Conservation (phyloP, 2,888 invertebrate species). For the Sarcophaga caerulescens region DNA sequence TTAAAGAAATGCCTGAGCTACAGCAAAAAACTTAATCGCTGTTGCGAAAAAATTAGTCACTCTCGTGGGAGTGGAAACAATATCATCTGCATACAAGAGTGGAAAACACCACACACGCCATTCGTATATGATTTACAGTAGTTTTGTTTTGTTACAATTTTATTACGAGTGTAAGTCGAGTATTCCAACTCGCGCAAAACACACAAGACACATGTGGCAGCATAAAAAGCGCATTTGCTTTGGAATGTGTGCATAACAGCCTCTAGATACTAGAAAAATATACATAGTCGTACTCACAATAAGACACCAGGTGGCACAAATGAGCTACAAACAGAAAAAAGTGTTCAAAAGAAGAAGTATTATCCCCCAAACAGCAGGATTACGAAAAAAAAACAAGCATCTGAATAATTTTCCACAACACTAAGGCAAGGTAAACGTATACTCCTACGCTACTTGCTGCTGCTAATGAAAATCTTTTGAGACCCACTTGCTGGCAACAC, state of each 20-base stretch:
- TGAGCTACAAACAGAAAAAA: not conserved
- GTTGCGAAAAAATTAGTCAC: constrained; percentile 58
- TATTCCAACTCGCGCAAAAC: not conserved
- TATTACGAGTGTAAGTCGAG: not conserved
- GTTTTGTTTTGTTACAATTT: not conserved
- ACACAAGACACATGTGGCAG: not conserved
- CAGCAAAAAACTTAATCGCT: not conserved
- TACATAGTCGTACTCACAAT: constrained; percentile 20
- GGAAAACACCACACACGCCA: not conserved
- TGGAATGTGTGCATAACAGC: constrained; percentile 38
- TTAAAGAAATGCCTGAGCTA: too few relatives aligned
- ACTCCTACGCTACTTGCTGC: not conserved
- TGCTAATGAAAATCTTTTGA: not conserved
- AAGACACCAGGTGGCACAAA: constrained; percentile 49
- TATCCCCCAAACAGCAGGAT: constrained; percentile 29
- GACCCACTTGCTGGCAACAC: too few relatives aligned
- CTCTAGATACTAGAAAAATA: constrained; percentile 47
- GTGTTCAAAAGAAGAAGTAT: too few relatives aligned
- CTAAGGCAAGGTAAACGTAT: not conserved
- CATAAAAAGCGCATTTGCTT: constrained; percentile 18
- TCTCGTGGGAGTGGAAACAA: constrained; percentile 57
- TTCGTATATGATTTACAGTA: constrained; percentile 37
- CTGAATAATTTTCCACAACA: constrained; percentile 18
- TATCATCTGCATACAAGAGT: constrained; percentile 46
- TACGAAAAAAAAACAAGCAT: constrained; percentile 37